These are phyloP conservation scores for Hyperoplus immaculatus DNA, from an alignment of 2,797 vertebrate genomes.

Conservation along the genomic window DNA sequence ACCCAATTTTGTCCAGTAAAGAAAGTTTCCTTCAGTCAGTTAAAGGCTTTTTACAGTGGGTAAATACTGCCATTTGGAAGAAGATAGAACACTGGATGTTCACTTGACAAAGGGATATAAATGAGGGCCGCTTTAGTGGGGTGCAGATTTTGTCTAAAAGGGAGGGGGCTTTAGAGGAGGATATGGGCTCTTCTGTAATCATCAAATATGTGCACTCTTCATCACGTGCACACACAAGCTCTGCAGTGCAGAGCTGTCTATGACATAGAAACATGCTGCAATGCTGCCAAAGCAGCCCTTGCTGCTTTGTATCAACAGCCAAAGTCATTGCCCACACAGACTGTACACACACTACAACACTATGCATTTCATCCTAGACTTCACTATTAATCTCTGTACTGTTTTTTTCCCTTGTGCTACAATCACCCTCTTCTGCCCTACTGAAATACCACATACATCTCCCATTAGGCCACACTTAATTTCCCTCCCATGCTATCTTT, in stretches of 20 bases:
- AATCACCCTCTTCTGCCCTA: not conserved
- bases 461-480: not conserved
- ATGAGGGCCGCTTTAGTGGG: constrained; percentile 49
- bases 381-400: constrained; percentile 3
- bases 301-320: constrained; percentile 47
- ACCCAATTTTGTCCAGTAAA: constrained; percentile 3
- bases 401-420: constrained; percentile 20
- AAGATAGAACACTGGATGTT: constrained; percentile 42
- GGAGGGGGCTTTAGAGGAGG: constrained; percentile 24
- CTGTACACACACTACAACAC: constrained; percentile 43
- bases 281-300: constrained; percentile 60
- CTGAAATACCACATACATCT: constrained; percentile 3
- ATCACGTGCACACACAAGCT: constrained; percentile 68
- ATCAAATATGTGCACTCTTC: constrained; percentile 67
- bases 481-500: not conserved
- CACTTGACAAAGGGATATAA: constrained; percentile 44
- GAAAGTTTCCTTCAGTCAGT: not conserved
- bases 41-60: constrained; percentile 25
- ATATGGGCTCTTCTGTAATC: constrained; percentile 58
- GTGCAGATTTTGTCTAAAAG: constrained; percentile 49
- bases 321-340: constrained; percentile 30
- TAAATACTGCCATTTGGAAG: constrained; percentile 52
- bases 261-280: constrained; percentile 55
- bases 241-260: constrained; percentile 60
- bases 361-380: constrained; percentile 26